Conservation (phyloP, 2,888 invertebrate genomes). For the Dioctria rufipes region DNA sequence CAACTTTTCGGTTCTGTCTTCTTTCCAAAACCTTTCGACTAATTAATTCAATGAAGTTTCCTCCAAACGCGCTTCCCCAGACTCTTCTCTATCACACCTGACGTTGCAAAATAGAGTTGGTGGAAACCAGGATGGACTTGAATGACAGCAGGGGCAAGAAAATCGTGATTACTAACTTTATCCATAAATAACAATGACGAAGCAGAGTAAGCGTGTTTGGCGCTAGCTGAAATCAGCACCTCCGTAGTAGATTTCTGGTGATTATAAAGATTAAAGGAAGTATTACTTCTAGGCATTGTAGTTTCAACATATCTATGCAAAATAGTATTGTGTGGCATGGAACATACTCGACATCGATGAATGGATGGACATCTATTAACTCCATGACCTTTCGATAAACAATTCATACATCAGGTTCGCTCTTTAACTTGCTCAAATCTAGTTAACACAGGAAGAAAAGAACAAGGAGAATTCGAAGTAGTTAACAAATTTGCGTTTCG, state of each 20-base stretch:
- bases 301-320: neutral
- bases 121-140: too few species aligned
- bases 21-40: slow-evolving; percentile 12
- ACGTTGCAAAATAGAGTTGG: too few species aligned
- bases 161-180: neutral
- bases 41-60: neutral
- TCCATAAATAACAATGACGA: neutral
- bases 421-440: neutral
- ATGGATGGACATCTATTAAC: neutral
- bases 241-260: too few species aligned
- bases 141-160: neutral
- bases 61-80: too few species aligned
- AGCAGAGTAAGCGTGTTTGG: neutral
- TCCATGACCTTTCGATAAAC: neutral
- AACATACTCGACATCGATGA: neutral
- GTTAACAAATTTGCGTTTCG: neutral
- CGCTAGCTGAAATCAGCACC: too few species aligned
- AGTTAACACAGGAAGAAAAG: neutral
- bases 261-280: too few species aligned
- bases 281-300: neutral
- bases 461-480: neutral
- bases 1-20: neutral
- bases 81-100: too few species aligned
- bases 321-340: slow-evolving; percentile 24
- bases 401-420: neutral